Base-by-base conservation (phyloP, 2,888 invertebrate genomes). In the Lasioglossum marginatum region DNA sequence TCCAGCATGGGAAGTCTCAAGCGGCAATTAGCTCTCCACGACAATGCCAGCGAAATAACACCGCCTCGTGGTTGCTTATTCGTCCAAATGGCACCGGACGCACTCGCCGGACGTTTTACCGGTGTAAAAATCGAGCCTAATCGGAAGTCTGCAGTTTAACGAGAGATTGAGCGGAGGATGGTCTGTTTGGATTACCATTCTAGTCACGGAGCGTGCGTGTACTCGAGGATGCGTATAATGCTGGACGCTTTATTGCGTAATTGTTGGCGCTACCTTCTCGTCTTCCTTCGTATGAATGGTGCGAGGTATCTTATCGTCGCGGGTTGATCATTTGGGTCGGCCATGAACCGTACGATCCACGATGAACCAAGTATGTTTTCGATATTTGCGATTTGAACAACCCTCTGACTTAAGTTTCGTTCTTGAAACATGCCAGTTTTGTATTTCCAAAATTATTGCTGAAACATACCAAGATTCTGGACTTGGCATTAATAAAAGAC, bases 241-340 rank as follows among this genome's bases (percentile, higher is more conserved):
- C 84, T 45, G 77, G 85, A 60, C 78, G 81, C 76, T 90, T 88
- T 83, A 88, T 89, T 79, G 79, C 89, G 77, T 89, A 91, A 90
- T 90, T 86, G 81, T 81, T 76, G 81, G 81, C 89, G 84, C 82
- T 86, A 84, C 48, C 87, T 79, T 72, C 57, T 45, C 80, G 79
- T 63, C 82, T 77, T 85, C 79, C 85, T 84, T 31, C 34, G 19
- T 16, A 16, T 10, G 66, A 52, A 40, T 66, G 23, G n/a, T 1
- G 34, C 19, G 16, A 19, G 34, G 6, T 66, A 23, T 66, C 34
- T 19, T 66, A 31, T 19, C 5, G 19, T 66, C 66, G 19, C 16
- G 14, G 10, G 60, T 60, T 14, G 14, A 12, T 27, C 12, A 0
- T 4, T 8, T 8, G 52, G 19, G 52, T 23, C 23, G 48, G 23